Evolutionary conservation across 2,888 invertebrate species (phyloP).

Genomic region (Candidula unifasciata): DNA sequence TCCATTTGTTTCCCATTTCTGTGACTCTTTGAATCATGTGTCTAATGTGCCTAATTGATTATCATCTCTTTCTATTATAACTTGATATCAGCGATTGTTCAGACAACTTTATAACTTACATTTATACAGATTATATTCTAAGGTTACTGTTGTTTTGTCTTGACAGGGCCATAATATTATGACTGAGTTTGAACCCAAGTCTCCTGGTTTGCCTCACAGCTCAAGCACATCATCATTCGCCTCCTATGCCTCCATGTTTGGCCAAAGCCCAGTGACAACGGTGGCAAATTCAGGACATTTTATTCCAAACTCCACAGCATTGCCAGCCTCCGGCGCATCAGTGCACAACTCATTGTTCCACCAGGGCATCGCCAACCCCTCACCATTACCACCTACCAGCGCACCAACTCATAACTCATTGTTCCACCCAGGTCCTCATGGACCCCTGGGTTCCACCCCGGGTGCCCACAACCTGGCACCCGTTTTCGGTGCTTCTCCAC

Average conservation of each 20-base stretch:
- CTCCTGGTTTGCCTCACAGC: slow-evolving; percentile 65
- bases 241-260: slow-evolving; percentile 58
- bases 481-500: slow-evolving; percentile 24
- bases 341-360: background rate
- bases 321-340: background rate
- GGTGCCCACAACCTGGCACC: slow-evolving; percentile 18
- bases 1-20: too few relatives aligned
- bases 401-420: slow-evolving; percentile 13
- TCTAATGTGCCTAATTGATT: too few relatives aligned
- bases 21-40: too few relatives aligned
- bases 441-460: background rate
- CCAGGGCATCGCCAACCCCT: background rate
- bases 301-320: slow-evolving; percentile 7
- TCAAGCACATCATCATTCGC: slow-evolving; percentile 73
- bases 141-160: background rate
- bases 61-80: too few relatives aligned
- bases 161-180: background rate
- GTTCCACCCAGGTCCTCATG: slow-evolving; percentile 25
- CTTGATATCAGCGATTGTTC: too few relatives aligned
- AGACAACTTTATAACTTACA: background rate
- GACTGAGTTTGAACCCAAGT: slow-evolving; percentile 44
- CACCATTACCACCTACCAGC: background rate
- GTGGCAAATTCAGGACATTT: slow-evolving; percentile 16
- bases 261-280: slow-evolving; percentile 32
- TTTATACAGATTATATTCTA: background rate